Conservation (phyloP, 2,113 vertebrate genomes). For the Psilopsiagon aurifrons region DNA sequence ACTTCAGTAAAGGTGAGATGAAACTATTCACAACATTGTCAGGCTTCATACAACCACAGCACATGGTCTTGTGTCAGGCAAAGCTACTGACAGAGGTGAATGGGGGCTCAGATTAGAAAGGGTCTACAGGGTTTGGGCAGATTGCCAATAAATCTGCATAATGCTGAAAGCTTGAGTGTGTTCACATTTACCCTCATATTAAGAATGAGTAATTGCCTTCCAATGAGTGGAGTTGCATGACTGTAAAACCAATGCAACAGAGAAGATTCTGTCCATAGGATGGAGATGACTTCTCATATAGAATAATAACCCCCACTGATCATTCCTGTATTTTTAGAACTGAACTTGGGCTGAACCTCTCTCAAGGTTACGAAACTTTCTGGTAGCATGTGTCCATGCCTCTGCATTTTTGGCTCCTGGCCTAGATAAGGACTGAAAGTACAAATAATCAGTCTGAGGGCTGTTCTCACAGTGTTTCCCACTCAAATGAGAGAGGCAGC, state of each 20-base stretch:
- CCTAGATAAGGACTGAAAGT: slow-evolving; percentile 34
- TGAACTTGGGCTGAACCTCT: slow-evolving; percentile 62
- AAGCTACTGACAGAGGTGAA: background rate
- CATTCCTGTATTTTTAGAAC: slow-evolving; percentile 37
- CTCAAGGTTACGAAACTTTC: slow-evolving; percentile 30
- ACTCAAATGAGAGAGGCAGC: background rate
- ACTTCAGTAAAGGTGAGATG: background rate
- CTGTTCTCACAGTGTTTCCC: background rate
- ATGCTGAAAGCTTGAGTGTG: slow-evolving; percentile 12
- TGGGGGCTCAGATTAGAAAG: background rate
- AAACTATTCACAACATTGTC: background rate
- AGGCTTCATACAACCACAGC: background rate
- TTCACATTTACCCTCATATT: slow-evolving; percentile 40
- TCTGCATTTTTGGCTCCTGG: slow-evolving; percentile 28
- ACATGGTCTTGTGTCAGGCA: background rate
- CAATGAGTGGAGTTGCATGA: slow-evolving; percentile 25
- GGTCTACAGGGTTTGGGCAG: background rate
- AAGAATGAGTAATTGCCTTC: slow-evolving; percentile 47
- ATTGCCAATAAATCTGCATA: background rate
- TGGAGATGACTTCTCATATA: background rate
- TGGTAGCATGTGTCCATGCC: slow-evolving; percentile 4
- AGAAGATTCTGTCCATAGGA: background rate
- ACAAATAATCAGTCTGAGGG: slow-evolving; percentile 7
- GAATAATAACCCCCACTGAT: background rate
- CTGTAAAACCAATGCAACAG: slow-evolving; percentile 1